phyloP scores from a whole-genome alignment of 2,113 vertebrate genomes.

The Falco punctatus region DNA sequence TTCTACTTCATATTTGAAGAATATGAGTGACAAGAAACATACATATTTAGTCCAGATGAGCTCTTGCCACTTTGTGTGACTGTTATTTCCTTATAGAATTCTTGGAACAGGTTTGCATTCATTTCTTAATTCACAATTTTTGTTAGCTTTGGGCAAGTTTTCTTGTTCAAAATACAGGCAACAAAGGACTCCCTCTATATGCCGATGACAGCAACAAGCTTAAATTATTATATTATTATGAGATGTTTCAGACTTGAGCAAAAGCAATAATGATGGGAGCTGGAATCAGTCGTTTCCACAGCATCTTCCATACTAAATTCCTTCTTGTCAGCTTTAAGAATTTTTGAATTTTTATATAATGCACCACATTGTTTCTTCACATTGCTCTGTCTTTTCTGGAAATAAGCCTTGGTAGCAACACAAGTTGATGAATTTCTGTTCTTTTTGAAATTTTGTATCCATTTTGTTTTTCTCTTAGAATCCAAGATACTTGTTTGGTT shows the following conservation, averaged over 20 bases:
- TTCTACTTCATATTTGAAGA: neutral
- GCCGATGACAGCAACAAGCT: neutral
- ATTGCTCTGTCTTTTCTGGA: neutral
- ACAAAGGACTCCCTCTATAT: neutral
- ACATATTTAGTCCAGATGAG: neutral
- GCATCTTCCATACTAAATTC: neutral
- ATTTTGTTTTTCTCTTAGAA: fast-evolving
- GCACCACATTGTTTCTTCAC: neutral
- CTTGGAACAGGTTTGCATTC: neutral
- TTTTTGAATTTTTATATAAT: neutral
- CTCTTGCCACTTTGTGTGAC: neutral
- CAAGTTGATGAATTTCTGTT: neutral
- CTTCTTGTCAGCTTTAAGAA: neutral
- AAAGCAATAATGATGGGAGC: fast-evolving
- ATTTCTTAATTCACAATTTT: neutral
- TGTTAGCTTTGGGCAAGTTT: neutral
- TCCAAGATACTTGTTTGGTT: neutral
- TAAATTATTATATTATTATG: neutral
- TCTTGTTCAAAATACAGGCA: neutral
- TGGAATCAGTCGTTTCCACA: neutral
- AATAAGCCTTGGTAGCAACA: neutral
- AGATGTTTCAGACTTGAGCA: neutral
- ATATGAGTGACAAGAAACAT: neutral
- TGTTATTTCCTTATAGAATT: neutral
- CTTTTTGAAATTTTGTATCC: neutral